Base-by-base conservation (phyloP, 1,140 invertebrate genomes). In the Onthophagus taurus region DNA sequence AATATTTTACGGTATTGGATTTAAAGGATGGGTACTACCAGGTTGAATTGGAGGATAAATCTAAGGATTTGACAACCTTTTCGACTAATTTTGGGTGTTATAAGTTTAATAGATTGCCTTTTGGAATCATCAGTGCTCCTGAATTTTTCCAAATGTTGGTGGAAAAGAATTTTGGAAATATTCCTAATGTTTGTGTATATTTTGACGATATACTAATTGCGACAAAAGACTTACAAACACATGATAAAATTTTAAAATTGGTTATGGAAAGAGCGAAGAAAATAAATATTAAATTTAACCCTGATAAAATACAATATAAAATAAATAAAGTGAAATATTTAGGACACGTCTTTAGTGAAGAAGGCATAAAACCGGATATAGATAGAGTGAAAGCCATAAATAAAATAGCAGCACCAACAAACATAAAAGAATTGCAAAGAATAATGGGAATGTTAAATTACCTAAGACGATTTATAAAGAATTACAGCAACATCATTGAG, bases 191-290 rank as follows among this genome's bases (percentile, higher is more conserved):
- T 13, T 16, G 14, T 26, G 36, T 55, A 2, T 56, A 59, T 50
- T 55, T 57, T 45, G 58, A 59, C 42, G 55, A 58, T 45, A 43
- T 62, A 4, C 29, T 52, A 14, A 49, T 61, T 34, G 48, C 31
- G 19, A 52, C 16, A 1, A 19, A 36, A 14, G 45, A n/a, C 13
- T n/a, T 46, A 29, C 36, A 50, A 30, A 50, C 56, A 35, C 50
- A 61, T 46, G 52, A 51, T 48, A 13, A 47, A 20, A 59, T 50
- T 31, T 38, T 69, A n/a, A 41, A 36, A n/a, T n/a, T n/a, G n/a
- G n/a, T n/a, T n/a, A n/a, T n/a, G n/a, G n/a, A n/a, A n/a, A n/a
- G n/a, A n/a, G 50, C 52, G n/a, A 21, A 23, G 11, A 17, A 33
- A 35, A 16, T 37, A 18, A 44, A 47, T 34, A 21, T 60, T 8